Base-by-base conservation (phyloP, 2,888 invertebrate genomes). In the Cynaeus angustus region DNA sequence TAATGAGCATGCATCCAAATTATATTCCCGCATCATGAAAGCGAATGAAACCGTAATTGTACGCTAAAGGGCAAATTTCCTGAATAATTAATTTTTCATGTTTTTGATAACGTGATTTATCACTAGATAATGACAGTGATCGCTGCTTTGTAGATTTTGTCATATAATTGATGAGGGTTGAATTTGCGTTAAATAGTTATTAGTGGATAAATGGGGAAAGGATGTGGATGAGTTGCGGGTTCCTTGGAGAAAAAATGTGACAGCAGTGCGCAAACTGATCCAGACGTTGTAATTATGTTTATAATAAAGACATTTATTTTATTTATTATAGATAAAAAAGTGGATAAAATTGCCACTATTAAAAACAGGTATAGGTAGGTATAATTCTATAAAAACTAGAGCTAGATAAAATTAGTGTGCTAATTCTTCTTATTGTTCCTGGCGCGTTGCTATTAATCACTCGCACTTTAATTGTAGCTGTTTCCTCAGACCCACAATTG, bases 1-100 rank as follows among this genome's bases (percentile, higher is more conserved):
- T 37, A 37, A 37, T 37, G n/a, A 37, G n/a, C 2, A 2, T 37
- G n/a, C 1, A 37, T 43, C 7, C 43, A 43, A 10, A 13, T 43
- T 43, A 43, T 10, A 43, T 43, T 37, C 43, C 43, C 43, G 43
- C 43, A 43, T 43, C 43, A 12, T 13, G 12, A 37, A n/a, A n/a
- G n/a, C 37, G 8, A 37, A 21, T 2, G 37, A 2, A n/a, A 6
- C 9, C 37, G 37, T 37, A 37, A 37, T n/a, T 37, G 37, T 5
- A n/a, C n/a, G n/a, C 9, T 37, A 5, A 7, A 5, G 7, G 8
- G 37, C 37, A 37, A n/a, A n/a, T 37, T 37, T 37, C 8, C 7
- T n/a, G n/a, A 37, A n/a, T 37, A 37, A 3, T 37, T 37, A n/a
- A 37, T 37, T 37, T 21, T 37, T n/a, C 9, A 6, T 37, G 1